Evolutionary conservation across 2,113 vertebrate genomes (phyloP).

Genomic region (Dicaeum eximium): DNA sequence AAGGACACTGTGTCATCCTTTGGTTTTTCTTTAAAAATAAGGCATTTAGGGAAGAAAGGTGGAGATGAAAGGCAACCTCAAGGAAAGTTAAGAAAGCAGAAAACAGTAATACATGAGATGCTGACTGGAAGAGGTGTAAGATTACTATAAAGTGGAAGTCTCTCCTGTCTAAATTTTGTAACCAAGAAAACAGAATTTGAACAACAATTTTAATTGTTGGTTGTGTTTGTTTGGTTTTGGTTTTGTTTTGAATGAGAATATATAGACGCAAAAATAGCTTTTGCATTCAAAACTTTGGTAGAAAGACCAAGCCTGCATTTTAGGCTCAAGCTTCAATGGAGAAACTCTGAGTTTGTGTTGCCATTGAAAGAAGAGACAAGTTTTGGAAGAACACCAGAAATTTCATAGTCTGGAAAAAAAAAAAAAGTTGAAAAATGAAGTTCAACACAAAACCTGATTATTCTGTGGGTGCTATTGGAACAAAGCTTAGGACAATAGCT

Average conservation of each 20-base stretch:
- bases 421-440: background rate
- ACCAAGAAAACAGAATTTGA: background rate
- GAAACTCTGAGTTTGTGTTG: background rate
- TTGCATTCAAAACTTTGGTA: background rate
- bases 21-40: background rate
- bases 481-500: background rate
- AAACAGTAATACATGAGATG: background rate
- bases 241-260: background rate
- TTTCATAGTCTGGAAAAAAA: background rate
- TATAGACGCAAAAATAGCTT: background rate
- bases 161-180: background rate
- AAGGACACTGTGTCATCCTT: background rate
- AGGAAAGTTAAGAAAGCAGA: background rate
- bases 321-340: background rate
- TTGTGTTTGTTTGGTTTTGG: accelerated
- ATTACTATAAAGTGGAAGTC: background rate
- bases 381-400: background rate
- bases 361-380: background rate
- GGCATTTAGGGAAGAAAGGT: background rate
- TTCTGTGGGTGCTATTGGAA: background rate
- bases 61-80: background rate
- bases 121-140: background rate
- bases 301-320: background rate
- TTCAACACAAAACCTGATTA: background rate
- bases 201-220: background rate